A percentile compares a stretch with the other conserved stretches of the same genome.
phyloP scores from a whole-genome alignment of 2,888 invertebrate species.

The Galeopsomyia nigrocyanea region DNA sequence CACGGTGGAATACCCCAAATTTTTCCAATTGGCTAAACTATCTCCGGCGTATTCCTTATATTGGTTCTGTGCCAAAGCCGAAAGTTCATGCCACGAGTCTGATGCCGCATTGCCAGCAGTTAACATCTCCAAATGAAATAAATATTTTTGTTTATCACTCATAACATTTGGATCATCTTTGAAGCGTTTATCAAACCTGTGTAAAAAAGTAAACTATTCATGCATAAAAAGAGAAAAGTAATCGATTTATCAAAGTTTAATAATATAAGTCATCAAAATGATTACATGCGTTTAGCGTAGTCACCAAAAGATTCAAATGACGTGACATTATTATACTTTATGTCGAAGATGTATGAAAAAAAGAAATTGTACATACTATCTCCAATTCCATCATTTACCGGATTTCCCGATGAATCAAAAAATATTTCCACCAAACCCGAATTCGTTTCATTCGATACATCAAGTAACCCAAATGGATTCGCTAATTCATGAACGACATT shows the following conservation, averaged over 20 bases:
- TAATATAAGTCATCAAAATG: neutral
- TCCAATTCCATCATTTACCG: slow-evolving; percentile 33
- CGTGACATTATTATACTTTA: neutral
- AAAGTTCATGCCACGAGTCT: slow-evolving; percentile 43
- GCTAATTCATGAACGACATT: slow-evolving; percentile 55
- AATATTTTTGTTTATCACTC: slow-evolving; percentile 42
- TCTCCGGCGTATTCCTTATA: slow-evolving; percentile 39
- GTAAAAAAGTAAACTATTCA: neutral
- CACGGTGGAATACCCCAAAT: slow-evolving; percentile 56
- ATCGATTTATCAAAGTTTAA: neutral
- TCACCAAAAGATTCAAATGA: slow-evolving; percentile 22
- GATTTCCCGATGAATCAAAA: slow-evolving; percentile 46
- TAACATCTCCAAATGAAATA: slow-evolving; percentile 44
- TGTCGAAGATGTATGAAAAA: neutral
- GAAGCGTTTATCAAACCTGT: slow-evolving; percentile 48
- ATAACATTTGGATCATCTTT: slow-evolving; percentile 47
- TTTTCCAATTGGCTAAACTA: slow-evolving; percentile 57
- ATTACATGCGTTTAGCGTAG: slow-evolving; percentile 28
- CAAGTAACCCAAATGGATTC: slow-evolving; percentile 51
- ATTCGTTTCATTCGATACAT: slow-evolving; percentile 34
- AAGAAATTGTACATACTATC: slow-evolving; percentile 12
- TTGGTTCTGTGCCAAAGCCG: neutral
- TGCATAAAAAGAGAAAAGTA: neutral
- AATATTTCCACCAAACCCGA: slow-evolving; percentile 36
- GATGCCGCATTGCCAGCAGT: slow-evolving; percentile 23